Evolutionary conservation across 2,888 invertebrate species (phyloP).

Genomic region (Holacanthella duospinosa): DNA sequence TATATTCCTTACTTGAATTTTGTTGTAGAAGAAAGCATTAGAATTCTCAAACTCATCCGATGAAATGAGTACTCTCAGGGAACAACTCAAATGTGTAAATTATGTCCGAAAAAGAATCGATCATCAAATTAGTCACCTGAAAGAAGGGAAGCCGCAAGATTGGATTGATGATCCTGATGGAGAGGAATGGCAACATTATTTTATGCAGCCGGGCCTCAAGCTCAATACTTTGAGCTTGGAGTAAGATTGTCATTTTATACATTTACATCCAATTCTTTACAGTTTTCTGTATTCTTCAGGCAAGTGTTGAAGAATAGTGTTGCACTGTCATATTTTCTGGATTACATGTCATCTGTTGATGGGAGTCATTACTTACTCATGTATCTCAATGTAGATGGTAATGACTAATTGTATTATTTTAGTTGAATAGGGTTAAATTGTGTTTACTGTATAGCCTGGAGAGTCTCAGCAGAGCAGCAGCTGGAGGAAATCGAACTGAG

Average conservation of each 20-base stretch:
- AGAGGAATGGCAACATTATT: conserved; percentile 37
- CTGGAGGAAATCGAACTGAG: conserved; percentile 48
- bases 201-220: conserved; percentile 43
- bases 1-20: background rate
- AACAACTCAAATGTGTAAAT: conserved; percentile 70
- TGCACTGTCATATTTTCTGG: conserved; percentile 64
- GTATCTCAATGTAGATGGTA: conserved; percentile 64
- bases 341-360: conserved; percentile 59
- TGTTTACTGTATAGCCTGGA: conserved; percentile 46
- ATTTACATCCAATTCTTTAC: background rate
- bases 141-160: conserved; percentile 44
- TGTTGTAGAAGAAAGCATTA: background rate
- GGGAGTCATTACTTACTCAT: conserved; percentile 64
- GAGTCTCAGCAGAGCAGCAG: conserved; percentile 60
- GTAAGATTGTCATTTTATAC: conserved; percentile 10
- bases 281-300: background rate
- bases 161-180: conserved; percentile 37
- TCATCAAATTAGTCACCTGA: conserved; percentile 46
- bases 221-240: conserved; percentile 56
- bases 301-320: conserved; percentile 65
- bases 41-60: conserved; percentile 45
- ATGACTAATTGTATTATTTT: background rate
- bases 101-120: conserved; percentile 70
- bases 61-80: conserved; percentile 69
- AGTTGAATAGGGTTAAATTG: background rate